Evolutionary conservation across 2,888 invertebrate species (phyloP).

Genomic region (Parapristionchus giblindavisi): DNA sequence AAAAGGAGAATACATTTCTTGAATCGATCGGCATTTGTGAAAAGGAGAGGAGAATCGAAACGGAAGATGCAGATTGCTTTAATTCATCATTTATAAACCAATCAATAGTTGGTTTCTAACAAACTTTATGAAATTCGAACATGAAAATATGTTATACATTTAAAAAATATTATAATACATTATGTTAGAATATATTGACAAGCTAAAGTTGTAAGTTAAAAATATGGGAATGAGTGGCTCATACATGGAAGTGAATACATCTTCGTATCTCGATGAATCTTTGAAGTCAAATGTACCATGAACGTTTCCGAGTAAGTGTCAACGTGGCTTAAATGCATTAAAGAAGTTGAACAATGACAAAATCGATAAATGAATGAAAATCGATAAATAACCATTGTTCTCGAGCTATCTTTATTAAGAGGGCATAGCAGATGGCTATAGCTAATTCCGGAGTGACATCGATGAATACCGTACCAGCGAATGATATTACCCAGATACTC

Average conservation of each 20-base stretch:
- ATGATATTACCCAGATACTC: constrained; percentile 70
- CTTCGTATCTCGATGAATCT: constrained; percentile 62
- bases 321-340: constrained; percentile 59
- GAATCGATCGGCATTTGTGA: constrained; percentile 73
- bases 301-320: constrained; percentile 65
- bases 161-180: too few species aligned
- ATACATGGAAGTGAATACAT: too few species aligned
- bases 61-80: constrained; percentile 73
- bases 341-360: too few species aligned
- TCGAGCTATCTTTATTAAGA: constrained; percentile 68
- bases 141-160: too few species aligned
- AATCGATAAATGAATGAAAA: too few species aligned
- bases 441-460: constrained; percentile 69
- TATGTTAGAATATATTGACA: background rate
- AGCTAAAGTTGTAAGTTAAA: too few species aligned
- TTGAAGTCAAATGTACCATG: constrained; percentile 61
- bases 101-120: too few species aligned
- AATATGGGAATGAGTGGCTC: too few species aligned
- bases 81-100: constrained; percentile 57
- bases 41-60: constrained; percentile 73
- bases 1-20: constrained; percentile 70
- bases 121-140: too few species aligned
- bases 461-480: constrained; percentile 61
- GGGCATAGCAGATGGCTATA: constrained; percentile 65
- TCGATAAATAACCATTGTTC: constrained; percentile 62